Conservation (phyloP, 2,888 invertebrate species). For the Amorpha juglandis region DNA sequence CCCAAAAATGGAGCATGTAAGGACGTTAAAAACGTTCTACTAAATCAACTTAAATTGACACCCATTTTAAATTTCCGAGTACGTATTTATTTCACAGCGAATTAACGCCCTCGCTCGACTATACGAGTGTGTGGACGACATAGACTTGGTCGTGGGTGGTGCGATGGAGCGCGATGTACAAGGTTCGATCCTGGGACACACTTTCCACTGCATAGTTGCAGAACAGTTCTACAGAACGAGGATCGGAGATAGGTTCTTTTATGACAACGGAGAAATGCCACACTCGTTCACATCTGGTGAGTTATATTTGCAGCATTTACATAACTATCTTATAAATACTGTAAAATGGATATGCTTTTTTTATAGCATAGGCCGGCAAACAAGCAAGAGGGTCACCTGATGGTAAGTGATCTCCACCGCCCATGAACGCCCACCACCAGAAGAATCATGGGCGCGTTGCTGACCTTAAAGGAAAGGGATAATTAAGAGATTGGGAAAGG, state of each 20-base stretch:
- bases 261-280: conserved; percentile 87
- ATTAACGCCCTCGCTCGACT: conserved; percentile 86
- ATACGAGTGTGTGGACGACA: conserved; percentile 92
- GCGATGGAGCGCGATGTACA: conserved; percentile 90
- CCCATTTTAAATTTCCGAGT: conserved; percentile 3
- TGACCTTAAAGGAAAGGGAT: too few species aligned
- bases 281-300: conserved; percentile 87
- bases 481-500: too few species aligned
- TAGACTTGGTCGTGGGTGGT: conserved; percentile 94
- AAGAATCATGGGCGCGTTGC: too few species aligned
- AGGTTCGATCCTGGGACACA: conserved; percentile 92
- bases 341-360: too few species aligned
- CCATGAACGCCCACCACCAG: too few species aligned
- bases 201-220: conserved; percentile 93
- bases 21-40: too few species aligned
- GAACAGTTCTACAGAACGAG: conserved; percentile 94
- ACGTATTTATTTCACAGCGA: conserved; percentile 71
- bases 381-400: too few species aligned
- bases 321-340: too few species aligned
- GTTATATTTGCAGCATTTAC: conserved; percentile 27
- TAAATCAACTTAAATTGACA: background rate
- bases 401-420: too few species aligned
- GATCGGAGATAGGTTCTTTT: conserved; percentile 94
- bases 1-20: too few species aligned
- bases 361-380: too few species aligned